Percentiles rank a stretch among this genome's conserved stretches.
Conservation (phyloP, 2,797 vertebrate species). For the Sciurus vulgaris region DNA sequence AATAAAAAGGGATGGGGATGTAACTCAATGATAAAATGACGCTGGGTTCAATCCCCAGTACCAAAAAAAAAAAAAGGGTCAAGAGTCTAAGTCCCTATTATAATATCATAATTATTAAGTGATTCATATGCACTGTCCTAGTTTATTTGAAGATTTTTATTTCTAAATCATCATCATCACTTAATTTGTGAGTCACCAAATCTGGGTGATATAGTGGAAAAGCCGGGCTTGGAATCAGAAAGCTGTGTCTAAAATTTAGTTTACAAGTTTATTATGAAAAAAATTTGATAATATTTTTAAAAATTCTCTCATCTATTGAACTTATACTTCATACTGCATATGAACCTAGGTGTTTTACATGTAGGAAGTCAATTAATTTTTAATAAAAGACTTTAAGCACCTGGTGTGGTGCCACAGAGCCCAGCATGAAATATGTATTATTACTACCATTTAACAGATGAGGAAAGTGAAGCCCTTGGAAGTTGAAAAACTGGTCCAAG, state of each 20-base stretch:
- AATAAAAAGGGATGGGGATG: no score
- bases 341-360: background rate
- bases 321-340: background rate
- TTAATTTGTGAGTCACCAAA: slow-evolving; percentile 19
- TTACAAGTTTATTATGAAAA: background rate
- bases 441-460: background rate
- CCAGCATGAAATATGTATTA: background rate
- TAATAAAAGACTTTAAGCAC: no score
- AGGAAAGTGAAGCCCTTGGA: slow-evolving; percentile 1
- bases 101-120: background rate
- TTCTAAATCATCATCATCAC: slow-evolving; percentile 1
- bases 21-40: no score
- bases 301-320: background rate
- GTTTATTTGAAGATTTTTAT: background rate
- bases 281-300: background rate
- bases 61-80: no score
- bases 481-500: background rate
- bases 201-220: background rate
- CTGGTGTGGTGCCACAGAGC: no score
- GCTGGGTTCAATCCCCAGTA: no score
- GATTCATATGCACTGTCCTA: background rate
- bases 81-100: no score
- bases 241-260: background rate
- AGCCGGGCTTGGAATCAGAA: background rate
- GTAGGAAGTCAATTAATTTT: background rate